Conservation (phyloP, 2,113 vertebrate species). For the Halichoerus grypus region DNA sequence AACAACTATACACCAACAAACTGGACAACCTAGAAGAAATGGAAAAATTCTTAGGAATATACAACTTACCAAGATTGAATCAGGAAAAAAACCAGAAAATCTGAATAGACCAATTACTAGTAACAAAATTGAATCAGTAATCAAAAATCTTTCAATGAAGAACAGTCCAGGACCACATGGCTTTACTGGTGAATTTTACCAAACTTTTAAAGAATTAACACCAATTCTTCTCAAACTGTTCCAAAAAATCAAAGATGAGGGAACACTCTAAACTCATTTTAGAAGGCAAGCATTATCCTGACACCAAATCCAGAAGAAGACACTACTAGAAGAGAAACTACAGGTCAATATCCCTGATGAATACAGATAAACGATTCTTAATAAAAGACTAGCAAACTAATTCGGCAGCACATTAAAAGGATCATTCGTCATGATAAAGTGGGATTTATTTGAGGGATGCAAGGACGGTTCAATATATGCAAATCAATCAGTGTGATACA, state of each 20-base stretch:
- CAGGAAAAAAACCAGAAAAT: neutral
- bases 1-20: neutral
- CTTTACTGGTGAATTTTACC: neutral
- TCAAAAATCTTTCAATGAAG: neutral
- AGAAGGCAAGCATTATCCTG: neutral
- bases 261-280: neutral
- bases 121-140: neutral
- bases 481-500: neutral
- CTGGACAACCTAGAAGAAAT: neutral
- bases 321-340: neutral
- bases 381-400: neutral
- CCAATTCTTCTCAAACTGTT: neutral
- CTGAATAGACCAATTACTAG: neutral
- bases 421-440: neutral
- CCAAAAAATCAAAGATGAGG: neutral
- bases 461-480: neutral
- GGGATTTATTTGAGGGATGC: neutral
- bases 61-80: neutral
- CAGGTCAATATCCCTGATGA: neutral
- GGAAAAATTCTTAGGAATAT: neutral
- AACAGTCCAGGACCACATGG: neutral
- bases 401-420: neutral
- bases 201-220: neutral
- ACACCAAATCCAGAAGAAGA: neutral
- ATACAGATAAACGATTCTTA: neutral